Conservation (phyloP, 2,113 vertebrate species). For the Mionectes macconnelli region DNA sequence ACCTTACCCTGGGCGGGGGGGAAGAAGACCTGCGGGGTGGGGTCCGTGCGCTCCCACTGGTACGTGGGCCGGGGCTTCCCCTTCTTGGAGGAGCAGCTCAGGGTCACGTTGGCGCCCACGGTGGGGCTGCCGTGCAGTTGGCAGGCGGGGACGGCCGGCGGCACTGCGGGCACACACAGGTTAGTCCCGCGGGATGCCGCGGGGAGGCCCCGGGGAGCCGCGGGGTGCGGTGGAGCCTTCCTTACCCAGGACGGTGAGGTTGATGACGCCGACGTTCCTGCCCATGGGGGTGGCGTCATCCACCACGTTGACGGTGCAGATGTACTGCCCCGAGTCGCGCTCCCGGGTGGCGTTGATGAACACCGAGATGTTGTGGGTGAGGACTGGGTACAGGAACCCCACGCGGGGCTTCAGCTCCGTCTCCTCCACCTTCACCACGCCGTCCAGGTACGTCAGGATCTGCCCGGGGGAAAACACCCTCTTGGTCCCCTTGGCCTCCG, state of each 20-base stretch:
- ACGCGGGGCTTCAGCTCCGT: slow-evolving; percentile 68
- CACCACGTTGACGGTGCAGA: slow-evolving; percentile 80
- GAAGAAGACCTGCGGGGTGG: slow-evolving; percentile 79
- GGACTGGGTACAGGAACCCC: slow-evolving; percentile 77
- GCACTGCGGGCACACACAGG: slow-evolving; percentile 70
- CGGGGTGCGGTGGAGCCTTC: too few species aligned
- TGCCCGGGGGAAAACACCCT: background rate
- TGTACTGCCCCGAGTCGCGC: slow-evolving; percentile 82
- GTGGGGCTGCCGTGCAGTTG: slow-evolving; percentile 73
- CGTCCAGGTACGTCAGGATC: slow-evolving; percentile 81
- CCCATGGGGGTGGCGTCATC: slow-evolving; percentile 42
- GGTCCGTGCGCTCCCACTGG: slow-evolving; percentile 79
- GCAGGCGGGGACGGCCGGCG: slow-evolving; percentile 84
- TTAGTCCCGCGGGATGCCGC: rapidly evolving
- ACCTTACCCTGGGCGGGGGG: slow-evolving; percentile 81
- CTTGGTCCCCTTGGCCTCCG: background rate
- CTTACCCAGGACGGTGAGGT: slow-evolving; percentile 84
- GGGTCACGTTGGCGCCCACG: slow-evolving; percentile 82
- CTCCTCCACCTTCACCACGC: slow-evolving; percentile 67
- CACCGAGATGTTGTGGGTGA: slow-evolving; percentile 83
- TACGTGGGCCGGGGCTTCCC: slow-evolving; percentile 86
- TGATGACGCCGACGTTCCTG: slow-evolving; percentile 57
- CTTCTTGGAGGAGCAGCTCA: slow-evolving; percentile 83
- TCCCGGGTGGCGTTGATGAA: slow-evolving; percentile 84
- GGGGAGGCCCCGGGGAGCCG: rapidly evolving